Percentiles rank a stretch among this genome's conserved stretches.
These are phyloP conservation scores for Rhizomys pruinosus DNA, from an alignment of 2,113 vertebrate species.

Conservation along the genomic window DNA sequence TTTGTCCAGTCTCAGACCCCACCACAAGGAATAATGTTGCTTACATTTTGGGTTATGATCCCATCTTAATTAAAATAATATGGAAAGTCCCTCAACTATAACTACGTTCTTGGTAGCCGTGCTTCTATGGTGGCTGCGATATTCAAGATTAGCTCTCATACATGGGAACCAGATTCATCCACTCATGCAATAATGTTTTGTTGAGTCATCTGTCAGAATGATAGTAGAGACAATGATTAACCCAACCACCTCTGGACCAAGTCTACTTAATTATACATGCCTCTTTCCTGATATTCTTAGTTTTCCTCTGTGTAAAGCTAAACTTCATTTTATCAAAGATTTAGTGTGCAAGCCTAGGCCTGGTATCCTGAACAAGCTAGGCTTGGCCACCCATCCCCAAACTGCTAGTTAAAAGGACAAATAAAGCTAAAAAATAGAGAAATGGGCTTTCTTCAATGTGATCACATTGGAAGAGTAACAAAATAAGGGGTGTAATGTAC, in stretches of 20 bases:
- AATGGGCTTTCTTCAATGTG: background rate
- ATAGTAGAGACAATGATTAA: background rate
- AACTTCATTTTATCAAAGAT: background rate
- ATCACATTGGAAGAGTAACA: background rate
- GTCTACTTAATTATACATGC: background rate
- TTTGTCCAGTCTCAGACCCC: no score
- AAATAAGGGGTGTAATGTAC: no score
- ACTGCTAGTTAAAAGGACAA: background rate
- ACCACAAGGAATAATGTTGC: no score
- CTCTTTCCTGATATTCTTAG: background rate
- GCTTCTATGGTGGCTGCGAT: no score
- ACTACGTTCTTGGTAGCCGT: no score
- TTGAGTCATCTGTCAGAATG: background rate
- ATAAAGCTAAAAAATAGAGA: background rate
- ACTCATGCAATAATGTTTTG: background rate
- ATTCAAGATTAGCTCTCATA: no score
- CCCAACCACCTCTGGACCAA: no score
- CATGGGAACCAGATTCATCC: no score
- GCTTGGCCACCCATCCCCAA: background rate
- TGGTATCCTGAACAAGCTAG: background rate
- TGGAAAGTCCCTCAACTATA: no score
- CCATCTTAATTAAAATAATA: no score
- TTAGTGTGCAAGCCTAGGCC: background rate
- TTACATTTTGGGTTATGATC: no score
- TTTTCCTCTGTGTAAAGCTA: background rate